phyloP scores from a whole-genome alignment of 2,888 invertebrate genomes.

The Rhaphigaster nebulosa region DNA sequence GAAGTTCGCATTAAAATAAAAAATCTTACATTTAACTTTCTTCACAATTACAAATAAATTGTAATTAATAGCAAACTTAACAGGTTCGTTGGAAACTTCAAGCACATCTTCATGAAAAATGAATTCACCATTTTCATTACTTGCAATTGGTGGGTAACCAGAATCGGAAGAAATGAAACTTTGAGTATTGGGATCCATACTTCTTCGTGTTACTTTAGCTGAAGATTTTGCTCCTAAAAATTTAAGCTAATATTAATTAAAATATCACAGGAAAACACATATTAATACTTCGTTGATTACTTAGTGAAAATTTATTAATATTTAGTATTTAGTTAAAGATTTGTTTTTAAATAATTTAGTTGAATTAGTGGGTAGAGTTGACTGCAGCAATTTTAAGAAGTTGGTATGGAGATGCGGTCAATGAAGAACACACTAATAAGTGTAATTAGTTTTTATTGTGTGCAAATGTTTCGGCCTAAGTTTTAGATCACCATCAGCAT shows the following conservation, averaged over 20 bases:
- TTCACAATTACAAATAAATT: constrained; percentile 83
- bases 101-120: constrained; percentile 73
- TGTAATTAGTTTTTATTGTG: too few relatives aligned
- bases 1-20: neutral
- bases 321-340: too few relatives aligned
- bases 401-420: too few relatives aligned
- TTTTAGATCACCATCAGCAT: too few relatives aligned
- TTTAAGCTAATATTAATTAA: neutral
- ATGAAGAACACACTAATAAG: too few relatives aligned
- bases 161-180: constrained; percentile 73
- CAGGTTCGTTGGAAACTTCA: constrained; percentile 72
- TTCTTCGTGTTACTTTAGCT: constrained; percentile 69
- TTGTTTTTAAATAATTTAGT: too few relatives aligned
- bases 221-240: constrained; percentile 66
- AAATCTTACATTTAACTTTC: constrained; percentile 79
- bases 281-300: too few relatives aligned
- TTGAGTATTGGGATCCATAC: constrained; percentile 77
- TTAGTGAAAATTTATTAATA: too few relatives aligned
- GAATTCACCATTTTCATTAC: constrained; percentile 69
- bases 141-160: constrained; percentile 67
- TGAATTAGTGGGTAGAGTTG: too few relatives aligned
- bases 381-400: too few relatives aligned
- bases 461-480: too few relatives aligned
- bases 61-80: constrained; percentile 81
- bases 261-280: too few relatives aligned